A percentile compares a stretch with the other conserved stretches of the same genome.
These are phyloP conservation scores for Tolmerus cingulatus DNA, from an alignment of 2,888 invertebrate genomes.

Conservation along the genomic window DNA sequence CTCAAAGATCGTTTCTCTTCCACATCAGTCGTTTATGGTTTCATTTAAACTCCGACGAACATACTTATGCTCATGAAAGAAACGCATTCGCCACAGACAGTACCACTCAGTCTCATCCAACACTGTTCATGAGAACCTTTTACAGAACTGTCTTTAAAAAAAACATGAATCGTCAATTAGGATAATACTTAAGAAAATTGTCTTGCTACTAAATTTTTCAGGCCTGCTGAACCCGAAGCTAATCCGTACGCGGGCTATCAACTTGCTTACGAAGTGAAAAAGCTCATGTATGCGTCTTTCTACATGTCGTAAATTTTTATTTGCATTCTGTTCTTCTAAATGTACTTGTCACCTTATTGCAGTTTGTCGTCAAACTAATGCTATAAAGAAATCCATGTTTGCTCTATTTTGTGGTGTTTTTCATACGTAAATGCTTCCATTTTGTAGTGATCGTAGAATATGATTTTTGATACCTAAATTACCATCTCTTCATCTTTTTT, in stretches of 20 bases:
- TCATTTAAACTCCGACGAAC: not conserved
- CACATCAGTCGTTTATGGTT: not conserved
- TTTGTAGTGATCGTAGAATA: not conserved
- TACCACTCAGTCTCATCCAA: not conserved
- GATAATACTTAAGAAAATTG: conserved; percentile 50
- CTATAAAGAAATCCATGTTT: not conserved
- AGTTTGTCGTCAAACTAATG: not conserved
- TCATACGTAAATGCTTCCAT: not conserved
- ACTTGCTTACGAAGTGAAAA: conserved; percentile 99
- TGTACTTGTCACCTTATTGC: not conserved
- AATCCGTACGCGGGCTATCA: conserved; percentile 97
- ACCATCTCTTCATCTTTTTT: not conserved
- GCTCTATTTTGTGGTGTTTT: not conserved
- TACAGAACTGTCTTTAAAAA: not conserved
- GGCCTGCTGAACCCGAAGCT: conserved; percentile 87
- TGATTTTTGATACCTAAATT: not conserved
- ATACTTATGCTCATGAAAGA: not conserved
- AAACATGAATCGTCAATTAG: not conserved
- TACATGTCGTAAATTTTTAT: conserved; percentile 56
- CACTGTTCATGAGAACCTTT: conserved; percentile 7
- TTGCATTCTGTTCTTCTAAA: conserved; percentile 18
- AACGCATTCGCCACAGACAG: not conserved
- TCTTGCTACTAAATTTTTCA: conserved; percentile 77
- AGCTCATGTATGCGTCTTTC: conserved; percentile 92
- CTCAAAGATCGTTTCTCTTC: not conserved